Percentiles rank a stretch among this genome's conserved stretches.
Conservation (phyloP, 2,797 vertebrate species). For the Neopelma chrysocephalum region DNA sequence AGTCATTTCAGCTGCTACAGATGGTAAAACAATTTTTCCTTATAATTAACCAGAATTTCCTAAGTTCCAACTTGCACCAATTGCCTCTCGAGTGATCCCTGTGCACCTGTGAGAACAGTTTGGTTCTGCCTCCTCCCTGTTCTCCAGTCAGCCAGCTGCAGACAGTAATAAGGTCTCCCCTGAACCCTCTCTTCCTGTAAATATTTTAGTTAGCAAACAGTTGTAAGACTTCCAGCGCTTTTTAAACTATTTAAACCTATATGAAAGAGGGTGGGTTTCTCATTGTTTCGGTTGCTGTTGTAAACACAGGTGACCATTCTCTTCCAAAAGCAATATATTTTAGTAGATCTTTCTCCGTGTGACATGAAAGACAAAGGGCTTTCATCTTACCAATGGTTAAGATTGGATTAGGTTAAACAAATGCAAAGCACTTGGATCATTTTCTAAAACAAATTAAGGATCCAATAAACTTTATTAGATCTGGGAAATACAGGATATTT, state of each 20-base stretch:
- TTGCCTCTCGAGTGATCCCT: neutral
- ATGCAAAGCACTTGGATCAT: slow-evolving; percentile 6
- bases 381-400: neutral
- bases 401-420: slow-evolving; percentile 21
- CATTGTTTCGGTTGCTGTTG: neutral
- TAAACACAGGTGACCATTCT: neutral
- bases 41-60: neutral
- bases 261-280: neutral
- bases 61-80: neutral
- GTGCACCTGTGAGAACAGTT: neutral
- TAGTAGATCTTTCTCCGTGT: neutral
- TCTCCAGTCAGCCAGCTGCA: neutral
- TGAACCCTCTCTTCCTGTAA: neutral
- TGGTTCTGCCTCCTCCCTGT: neutral
- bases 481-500: slow-evolving; percentile 29
- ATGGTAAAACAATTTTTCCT: neutral
- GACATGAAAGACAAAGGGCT: neutral
- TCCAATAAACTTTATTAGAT: slow-evolving; percentile 27
- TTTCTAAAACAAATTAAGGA: slow-evolving; percentile 33
- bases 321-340: neutral
- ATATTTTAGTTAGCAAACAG: neutral
- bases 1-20: neutral
- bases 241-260: neutral
- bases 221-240: neutral
- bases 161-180: neutral